These are phyloP conservation scores for Cyaniris semiargus DNA, from an alignment of 2,888 invertebrate species.

Conservation along the genomic window DNA sequence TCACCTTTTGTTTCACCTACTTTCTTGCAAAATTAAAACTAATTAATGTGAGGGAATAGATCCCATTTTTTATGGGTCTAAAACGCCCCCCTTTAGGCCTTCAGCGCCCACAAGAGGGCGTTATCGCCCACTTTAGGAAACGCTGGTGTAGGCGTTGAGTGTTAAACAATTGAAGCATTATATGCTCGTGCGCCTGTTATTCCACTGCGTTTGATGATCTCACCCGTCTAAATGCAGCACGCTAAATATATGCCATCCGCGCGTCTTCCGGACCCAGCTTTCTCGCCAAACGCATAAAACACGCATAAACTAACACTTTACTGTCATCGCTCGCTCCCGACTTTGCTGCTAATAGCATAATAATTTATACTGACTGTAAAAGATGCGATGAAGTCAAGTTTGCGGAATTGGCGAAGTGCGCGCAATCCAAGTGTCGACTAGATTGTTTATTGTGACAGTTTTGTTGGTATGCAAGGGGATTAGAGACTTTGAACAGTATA, in stretches of 20 bases:
- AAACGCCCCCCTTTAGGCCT: no score
- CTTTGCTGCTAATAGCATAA: slow-evolving; percentile 20
- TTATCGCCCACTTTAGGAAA: no score
- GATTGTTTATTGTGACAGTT: slow-evolving; percentile 3
- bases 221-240: slow-evolving; percentile 70
- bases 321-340: slow-evolving; percentile 57
- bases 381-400: neutral
- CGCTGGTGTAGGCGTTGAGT: neutral
- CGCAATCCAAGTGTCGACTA: neutral
- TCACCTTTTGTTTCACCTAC: no score
- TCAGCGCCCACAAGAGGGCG: no score
- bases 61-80: no score
- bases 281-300: slow-evolving; percentile 71
- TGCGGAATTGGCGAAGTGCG: neutral
- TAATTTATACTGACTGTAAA: slow-evolving; percentile 9
- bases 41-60: no score
- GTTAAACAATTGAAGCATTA: slow-evolving; percentile 27
- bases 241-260: slow-evolving; percentile 69
- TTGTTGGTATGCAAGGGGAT: neutral
- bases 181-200: slow-evolving; percentile 29
- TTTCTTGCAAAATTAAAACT: no score
- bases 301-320: slow-evolving; percentile 68
- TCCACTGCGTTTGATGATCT: slow-evolving; percentile 62
- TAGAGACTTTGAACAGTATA: neutral
- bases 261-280: slow-evolving; percentile 69